Percentiles rank a stretch among this genome's conserved stretches.
Conservation (phyloP, 2,797 vertebrate genomes). For the Tangara arthus region DNA sequence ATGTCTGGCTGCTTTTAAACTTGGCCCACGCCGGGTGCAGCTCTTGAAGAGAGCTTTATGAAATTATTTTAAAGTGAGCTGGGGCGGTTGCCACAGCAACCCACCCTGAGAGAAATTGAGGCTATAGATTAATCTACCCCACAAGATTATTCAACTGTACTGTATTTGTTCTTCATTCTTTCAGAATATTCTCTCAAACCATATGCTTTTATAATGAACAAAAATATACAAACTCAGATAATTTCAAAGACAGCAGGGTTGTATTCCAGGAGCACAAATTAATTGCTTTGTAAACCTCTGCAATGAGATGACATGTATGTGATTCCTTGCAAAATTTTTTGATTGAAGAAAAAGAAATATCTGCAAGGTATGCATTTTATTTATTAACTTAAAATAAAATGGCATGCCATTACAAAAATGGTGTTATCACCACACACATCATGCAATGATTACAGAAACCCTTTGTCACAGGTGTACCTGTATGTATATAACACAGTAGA, state of each 20-base stretch:
- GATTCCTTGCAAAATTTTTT: conserved; percentile 34
- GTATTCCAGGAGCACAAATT: conserved; percentile 47
- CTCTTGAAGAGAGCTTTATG: conserved; percentile 80
- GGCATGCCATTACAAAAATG: conserved; percentile 39
- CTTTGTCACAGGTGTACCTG: conserved; percentile 11
- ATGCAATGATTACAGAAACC: conserved; percentile 3
- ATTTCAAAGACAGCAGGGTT: conserved; percentile 52
- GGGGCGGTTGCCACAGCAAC: conserved; percentile 82
- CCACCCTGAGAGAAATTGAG: conserved; percentile 78
- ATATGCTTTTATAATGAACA: conserved; percentile 66
- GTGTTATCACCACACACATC: not conserved
- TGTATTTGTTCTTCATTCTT: conserved; percentile 75
- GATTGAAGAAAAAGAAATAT: conserved; percentile 18
- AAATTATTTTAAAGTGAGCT: conserved; percentile 80
- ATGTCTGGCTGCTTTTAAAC: conserved; percentile 81
- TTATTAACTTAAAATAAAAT: conserved; percentile 42
- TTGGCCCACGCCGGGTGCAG: conserved; percentile 79
- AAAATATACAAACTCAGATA: conserved; percentile 54
- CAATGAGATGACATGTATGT: not conserved
- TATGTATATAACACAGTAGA: conserved; percentile 20
- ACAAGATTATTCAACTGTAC: conserved; percentile 76
- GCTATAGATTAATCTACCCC: conserved; percentile 81
- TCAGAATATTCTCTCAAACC: conserved; percentile 71
- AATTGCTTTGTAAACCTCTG: conserved; percentile 33
- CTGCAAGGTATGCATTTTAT: conserved; percentile 38